Base-by-base conservation (phyloP, 1,140 invertebrate species). In the Lordiphosa mommai region DNA sequence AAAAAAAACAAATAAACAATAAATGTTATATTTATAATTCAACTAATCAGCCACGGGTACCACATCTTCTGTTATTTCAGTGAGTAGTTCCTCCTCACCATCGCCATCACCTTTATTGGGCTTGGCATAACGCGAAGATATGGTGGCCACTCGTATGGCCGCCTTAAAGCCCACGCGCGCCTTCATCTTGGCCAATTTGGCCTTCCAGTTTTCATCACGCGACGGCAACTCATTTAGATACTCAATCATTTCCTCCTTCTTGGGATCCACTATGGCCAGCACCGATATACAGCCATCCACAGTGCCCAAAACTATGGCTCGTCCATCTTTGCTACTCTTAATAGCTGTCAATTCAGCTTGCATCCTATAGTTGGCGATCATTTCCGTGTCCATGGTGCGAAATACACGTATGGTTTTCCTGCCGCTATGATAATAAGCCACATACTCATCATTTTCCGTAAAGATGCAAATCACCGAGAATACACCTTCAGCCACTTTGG, bases 381-480 rank as follows among this genome's bases (percentile, higher is more conserved):
- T 94, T 84, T 94, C 92, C 1, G 96, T 96, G 88, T 99, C 97
- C 1, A 91, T 89, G 2, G 96, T 94, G 74, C 96, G 93, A 88
- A 98, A 99, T 4, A 98, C 94, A 53, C 96, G 91, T 38, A 99
- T 92, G 5, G 97, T 99, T 90, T 98, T 96, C 61, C 95, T 93
- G 0, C 87, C 87, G 68, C 96, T 97, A 86, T 99, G 97, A 76
- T 99, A 99, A 88, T 99, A 99, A 2, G 99, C 91, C 3, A 99
- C 97, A 74, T 99, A 98, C 69, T 97, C 94, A 76, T 99, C 96
- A 6, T 95, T 97, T 61, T 94, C 94, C 32, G 97, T 98, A 87
- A 99, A 99, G 90, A 96, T 93, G 40, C 96, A 96, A 64, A 97
- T 96, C 14, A 99, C 96, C 8, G 95, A 96, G 88, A 99, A 99